Percentiles rank a stretch among this genome's conserved stretches.
Conservation (phyloP, 1,140 invertebrate genomes). For the Drosophila varians region DNA sequence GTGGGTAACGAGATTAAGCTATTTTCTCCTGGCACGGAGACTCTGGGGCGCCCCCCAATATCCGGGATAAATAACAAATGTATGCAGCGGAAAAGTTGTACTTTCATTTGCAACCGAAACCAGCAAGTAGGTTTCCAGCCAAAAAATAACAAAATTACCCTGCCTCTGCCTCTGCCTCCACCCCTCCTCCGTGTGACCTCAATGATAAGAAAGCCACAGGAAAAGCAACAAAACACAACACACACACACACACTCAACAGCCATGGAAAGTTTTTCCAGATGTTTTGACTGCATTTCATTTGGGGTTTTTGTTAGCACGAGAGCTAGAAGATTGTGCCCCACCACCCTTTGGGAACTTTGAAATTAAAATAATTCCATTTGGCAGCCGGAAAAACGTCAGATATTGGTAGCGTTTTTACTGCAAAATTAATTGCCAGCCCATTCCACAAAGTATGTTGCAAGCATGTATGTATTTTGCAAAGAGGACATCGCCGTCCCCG, state of each 20-base stretch:
- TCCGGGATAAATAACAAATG: conserved; percentile 13
- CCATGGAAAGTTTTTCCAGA: conserved; percentile 37
- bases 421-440: conserved; percentile 6
- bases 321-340: not conserved
- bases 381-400: conserved; percentile 3
- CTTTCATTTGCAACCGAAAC: conserved; percentile 32
- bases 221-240: conserved; percentile 11
- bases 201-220: conserved; percentile 51
- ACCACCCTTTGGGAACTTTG: conserved; percentile 18
- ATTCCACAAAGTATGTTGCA: not conserved
- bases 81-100: conserved; percentile 35
- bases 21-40: conserved; percentile 17
- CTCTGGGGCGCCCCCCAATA: conserved; percentile 8
- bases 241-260: conserved; percentile 9
- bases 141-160: conserved; percentile 23
- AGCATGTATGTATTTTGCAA: not conserved
- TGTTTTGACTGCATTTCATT: conserved; percentile 49
- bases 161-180: too few species aligned
- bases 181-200: conserved; percentile 6
- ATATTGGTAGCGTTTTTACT: conserved; percentile 28
- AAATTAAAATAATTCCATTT: conserved; percentile 38
- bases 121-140: not conserved
- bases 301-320: conserved; percentile 9
- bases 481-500: not conserved
- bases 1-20: conserved; percentile 40